Conservation (phyloP, 2,888 invertebrate species). For the Allacma fusca region DNA sequence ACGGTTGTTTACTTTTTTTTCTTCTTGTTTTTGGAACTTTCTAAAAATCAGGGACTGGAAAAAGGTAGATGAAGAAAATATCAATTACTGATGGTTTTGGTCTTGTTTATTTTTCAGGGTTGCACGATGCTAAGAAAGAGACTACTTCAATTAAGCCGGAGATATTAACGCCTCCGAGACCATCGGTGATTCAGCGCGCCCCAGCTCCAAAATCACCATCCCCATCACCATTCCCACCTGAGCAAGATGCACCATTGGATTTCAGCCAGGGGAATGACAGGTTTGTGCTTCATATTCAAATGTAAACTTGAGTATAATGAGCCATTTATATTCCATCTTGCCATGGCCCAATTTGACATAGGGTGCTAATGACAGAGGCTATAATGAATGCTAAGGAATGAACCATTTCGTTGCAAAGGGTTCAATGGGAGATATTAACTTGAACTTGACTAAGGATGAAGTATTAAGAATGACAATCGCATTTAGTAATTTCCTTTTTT, state of each 20-base stretch:
- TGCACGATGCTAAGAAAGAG: constrained; percentile 50
- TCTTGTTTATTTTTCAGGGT: constrained; percentile 41
- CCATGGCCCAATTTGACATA: constrained; percentile 31
- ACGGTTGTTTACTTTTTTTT: no score
- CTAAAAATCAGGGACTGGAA: background rate
- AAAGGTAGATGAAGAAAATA: background rate
- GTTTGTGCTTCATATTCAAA: constrained; percentile 25
- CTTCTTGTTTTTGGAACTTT: no score
- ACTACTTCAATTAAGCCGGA: constrained; percentile 56
- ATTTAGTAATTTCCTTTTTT: no score
- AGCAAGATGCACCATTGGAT: constrained; percentile 63
- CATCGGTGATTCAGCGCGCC: constrained; percentile 84
- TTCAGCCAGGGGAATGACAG: constrained; percentile 61
- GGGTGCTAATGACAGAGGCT: constrained; percentile 14
- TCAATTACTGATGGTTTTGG: background rate
- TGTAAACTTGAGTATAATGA: background rate
- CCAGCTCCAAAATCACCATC: constrained; percentile 66
- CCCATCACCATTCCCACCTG: constrained; percentile 65
- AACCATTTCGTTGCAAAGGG: no score
- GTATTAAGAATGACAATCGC: no score
- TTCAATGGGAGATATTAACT: no score
- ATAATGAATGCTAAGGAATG: background rate
- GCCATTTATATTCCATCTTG: constrained; percentile 25
- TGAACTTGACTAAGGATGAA: no score
- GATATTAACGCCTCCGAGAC: constrained; percentile 64